Percentiles rank a stretch among this genome's conserved stretches.
phyloP scores from a whole-genome alignment of 1,140 invertebrate species.

The Tribolium castaneum region DNA sequence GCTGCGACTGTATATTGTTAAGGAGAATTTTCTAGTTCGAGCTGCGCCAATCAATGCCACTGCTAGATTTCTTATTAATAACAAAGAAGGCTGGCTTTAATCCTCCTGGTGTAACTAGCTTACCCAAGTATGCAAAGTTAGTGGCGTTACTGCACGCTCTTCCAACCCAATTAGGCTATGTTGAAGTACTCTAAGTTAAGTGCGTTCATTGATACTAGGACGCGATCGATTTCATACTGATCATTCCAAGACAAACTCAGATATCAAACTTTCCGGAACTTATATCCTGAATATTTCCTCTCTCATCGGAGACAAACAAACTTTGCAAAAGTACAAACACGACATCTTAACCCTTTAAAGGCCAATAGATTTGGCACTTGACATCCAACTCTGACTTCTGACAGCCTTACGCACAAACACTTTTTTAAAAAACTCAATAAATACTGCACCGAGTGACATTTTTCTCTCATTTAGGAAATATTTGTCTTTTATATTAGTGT shows the following conservation, averaged over 20 bases:
- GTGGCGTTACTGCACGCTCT: slow-evolving; percentile 18
- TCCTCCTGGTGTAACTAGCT: slow-evolving; percentile 32
- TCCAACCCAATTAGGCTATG: slow-evolving; percentile 38
- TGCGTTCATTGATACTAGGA: slow-evolving; percentile 24
- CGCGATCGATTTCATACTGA: slow-evolving; percentile 21
- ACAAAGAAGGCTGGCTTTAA: slow-evolving; percentile 29
- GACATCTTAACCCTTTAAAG: slow-evolving; percentile 32
- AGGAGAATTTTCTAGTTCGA: background rate
- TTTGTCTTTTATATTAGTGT: no score
- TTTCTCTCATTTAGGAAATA: no score
- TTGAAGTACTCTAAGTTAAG: slow-evolving; percentile 28
- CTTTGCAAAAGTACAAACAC: slow-evolving; percentile 26
- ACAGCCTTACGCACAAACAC: background rate
- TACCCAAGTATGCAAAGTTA: slow-evolving; percentile 20
- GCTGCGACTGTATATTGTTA: background rate
- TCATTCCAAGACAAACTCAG: slow-evolving; percentile 30
- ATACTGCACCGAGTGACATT: background rate
- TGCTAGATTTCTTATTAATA: slow-evolving; percentile 34
- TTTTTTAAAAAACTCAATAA: slow-evolving; percentile 11
- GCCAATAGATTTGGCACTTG: slow-evolving; percentile 30
- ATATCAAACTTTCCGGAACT: slow-evolving; percentile 28
- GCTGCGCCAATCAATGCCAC: slow-evolving; percentile 11
- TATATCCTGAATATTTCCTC: slow-evolving; percentile 34
- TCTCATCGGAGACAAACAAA: slow-evolving; percentile 23
- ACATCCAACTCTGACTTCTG: slow-evolving; percentile 6